A percentile compares a stretch with the other conserved stretches of the same genome.
Evolutionary conservation across 1,140 invertebrate genomes (phyloP).

Genomic region (Thaumetopoea pityocampa): DNA sequence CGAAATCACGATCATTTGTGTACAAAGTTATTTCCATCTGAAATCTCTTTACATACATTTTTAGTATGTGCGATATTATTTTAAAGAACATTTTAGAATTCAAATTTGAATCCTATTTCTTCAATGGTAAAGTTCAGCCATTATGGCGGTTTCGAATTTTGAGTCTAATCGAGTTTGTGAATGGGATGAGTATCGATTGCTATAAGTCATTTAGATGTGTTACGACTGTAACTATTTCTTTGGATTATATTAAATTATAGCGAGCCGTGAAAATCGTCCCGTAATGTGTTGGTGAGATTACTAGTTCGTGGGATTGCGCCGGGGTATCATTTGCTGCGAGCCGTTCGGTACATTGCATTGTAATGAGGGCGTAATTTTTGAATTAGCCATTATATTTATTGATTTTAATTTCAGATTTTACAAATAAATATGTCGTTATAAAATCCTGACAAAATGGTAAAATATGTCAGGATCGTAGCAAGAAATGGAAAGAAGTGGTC

Average conservation of each 20-base stretch:
- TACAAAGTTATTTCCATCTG: conserved; percentile 15
- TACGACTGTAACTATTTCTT: conserved; percentile 68
- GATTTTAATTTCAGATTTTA: conserved; percentile 49
- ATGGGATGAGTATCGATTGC: conserved; percentile 29
- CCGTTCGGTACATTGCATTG: conserved; percentile 40
- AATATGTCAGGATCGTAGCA: too few relatives aligned
- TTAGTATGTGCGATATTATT: too few relatives aligned
- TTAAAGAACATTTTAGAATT: conserved; percentile 26
- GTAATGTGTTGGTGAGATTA: conserved; percentile 70
- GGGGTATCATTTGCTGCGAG: conserved; percentile 64
- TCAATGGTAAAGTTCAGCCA: conserved; percentile 19
- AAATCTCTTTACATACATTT: conserved; percentile 20
- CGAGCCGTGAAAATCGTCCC: conserved; percentile 69
- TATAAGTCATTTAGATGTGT: conserved; percentile 26
- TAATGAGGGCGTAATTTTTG: conserved; percentile 61
- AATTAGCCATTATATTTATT: conserved; percentile 62
- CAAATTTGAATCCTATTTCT: conserved; percentile 27
- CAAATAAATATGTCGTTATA: conserved; percentile 23
- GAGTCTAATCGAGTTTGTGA: conserved; percentile 11
- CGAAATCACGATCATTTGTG: conserved; percentile 68
- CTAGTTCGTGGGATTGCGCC: conserved; percentile 54
- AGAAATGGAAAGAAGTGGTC: too few relatives aligned
- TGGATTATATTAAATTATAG: conserved; percentile 75
- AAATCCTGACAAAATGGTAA: too few relatives aligned
- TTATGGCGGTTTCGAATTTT: conserved; percentile 5